Evolutionary conservation across 2,888 invertebrate genomes (phyloP), one percentile per base, ranked within the genome.

Genomic region (Hoplodrina blanda): DNA sequence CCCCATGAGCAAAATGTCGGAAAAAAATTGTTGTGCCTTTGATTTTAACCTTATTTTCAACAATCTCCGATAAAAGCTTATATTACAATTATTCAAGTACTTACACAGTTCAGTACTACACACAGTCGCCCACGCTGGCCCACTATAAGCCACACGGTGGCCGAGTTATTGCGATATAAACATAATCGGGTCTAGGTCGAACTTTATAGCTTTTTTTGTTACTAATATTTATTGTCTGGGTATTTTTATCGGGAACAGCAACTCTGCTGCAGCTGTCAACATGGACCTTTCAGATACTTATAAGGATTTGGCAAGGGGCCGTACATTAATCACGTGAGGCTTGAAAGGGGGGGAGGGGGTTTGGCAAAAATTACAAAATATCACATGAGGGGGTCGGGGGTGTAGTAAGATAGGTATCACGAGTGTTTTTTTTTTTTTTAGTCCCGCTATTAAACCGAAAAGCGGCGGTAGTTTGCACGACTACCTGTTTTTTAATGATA

Each of bases 141-240:
- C 79, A 78, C 77, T 53, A 33, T 25, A n/a, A 33, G n/a, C 25
- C 13, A 59, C 57, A 72, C 61, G 15, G 59, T 73, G 73, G 76
- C 63, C 80, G 53, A 77, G 52, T 69, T 76, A 69, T 73, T 80
- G 66, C 77, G 60, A 69, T 76, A 77, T 68, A 20, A 70, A 61
- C 53, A 61, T 54, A 73, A 83, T 71, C 56, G 30, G 77, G 81
- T 83, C 81, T 81, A 83, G 81, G 81, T 77, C 83, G 50, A 4
- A 8, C 1, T 80, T 80, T 81, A 81, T 73, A 54, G 59, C 66
- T 62, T 73, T 69, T 25, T 77, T 73, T 59, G 62, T 69, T 70
- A 63, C 46, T 41, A 59, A 66, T 59, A 74, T 79, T 79, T 65
- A 66, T 60, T 46, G 25, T 52, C n/a, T 62, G n/a, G 57, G 30